Conservation (phyloP, 2,888 invertebrate species). For the Xestia sexstrigata region DNA sequence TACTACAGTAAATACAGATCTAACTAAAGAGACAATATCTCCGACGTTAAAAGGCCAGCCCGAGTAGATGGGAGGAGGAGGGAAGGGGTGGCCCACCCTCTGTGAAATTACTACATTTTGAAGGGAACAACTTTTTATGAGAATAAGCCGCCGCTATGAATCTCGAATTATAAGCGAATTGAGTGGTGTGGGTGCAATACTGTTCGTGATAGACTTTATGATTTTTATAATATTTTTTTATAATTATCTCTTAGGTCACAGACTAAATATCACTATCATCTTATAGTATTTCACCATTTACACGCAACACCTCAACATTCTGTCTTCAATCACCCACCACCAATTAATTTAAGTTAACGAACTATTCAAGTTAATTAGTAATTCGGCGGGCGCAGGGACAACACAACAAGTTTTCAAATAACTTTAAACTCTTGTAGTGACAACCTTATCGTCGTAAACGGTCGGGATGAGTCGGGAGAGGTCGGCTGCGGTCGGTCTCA, state of each 20-base stretch:
- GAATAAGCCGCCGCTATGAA: slow-evolving; percentile 90
- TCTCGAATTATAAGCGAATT: slow-evolving; percentile 89
- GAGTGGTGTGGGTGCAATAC: slow-evolving; percentile 64
- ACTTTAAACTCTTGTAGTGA: slow-evolving; percentile 79
- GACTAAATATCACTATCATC: slow-evolving; percentile 10
- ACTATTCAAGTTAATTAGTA: slow-evolving; percentile 76
- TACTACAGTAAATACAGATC: slow-evolving; percentile 88
- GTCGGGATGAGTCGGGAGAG: slow-evolving; percentile 77
- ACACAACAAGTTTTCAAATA: slow-evolving; percentile 76
- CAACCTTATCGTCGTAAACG: slow-evolving; percentile 77
- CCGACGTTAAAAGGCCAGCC: slow-evolving; percentile 90
- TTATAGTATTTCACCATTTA: slow-evolving; percentile 41
- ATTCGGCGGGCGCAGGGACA: slow-evolving; percentile 65
- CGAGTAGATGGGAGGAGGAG: slow-evolving; percentile 79
- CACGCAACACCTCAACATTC: slow-evolving; percentile 52
- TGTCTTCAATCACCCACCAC: slow-evolving; percentile 62
- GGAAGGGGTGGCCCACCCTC: slow-evolving; percentile 77
- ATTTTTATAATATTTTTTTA: slow-evolving; percentile 14
- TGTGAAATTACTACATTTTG: slow-evolving; percentile 90
- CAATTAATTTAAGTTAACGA: slow-evolving; percentile 69
- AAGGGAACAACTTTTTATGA: slow-evolving; percentile 91
- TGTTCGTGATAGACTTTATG: slow-evolving; percentile 42
- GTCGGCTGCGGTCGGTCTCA: slow-evolving; percentile 81
- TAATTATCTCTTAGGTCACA: neutral
- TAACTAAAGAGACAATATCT: slow-evolving; percentile 90